Evolutionary conservation across 2,888 invertebrate species (phyloP).

Genomic region (Pemphredon lugubris): DNA sequence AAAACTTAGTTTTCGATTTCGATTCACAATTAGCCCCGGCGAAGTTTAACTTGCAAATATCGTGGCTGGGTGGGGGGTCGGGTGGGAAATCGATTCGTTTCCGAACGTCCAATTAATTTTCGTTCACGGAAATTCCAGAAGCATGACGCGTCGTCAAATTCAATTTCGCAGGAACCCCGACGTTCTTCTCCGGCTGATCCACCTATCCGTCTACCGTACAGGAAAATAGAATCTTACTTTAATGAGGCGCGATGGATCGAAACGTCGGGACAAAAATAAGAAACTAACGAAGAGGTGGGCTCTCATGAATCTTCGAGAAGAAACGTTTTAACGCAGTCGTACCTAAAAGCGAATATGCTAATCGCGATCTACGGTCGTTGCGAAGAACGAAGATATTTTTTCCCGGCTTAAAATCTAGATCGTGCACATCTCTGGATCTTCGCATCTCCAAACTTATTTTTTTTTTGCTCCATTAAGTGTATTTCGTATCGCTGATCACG

Average conservation of each 20-base stretch:
- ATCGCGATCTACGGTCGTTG: too few relatives aligned
- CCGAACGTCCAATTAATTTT: conserved; percentile 55
- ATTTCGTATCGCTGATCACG: too few relatives aligned
- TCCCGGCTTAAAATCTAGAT: too few relatives aligned
- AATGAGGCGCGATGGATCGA: conserved; percentile 28
- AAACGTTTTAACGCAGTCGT: too few relatives aligned
- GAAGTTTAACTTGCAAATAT: conserved; percentile 55
- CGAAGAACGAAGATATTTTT: too few relatives aligned
- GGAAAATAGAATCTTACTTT: conserved; percentile 37
- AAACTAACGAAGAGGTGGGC: too few relatives aligned
- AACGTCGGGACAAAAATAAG: too few relatives aligned
- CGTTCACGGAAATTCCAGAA: conserved; percentile 52
- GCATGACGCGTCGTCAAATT: conserved; percentile 49
- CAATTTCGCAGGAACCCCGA: conserved; percentile 39
- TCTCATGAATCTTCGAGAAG: too few relatives aligned
- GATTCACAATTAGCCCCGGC: conserved; percentile 46
- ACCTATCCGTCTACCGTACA: conserved; percentile 14
- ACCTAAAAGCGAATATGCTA: too few relatives aligned
- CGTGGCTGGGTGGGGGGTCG: conserved; percentile 7
- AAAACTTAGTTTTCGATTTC: conserved; percentile 29
- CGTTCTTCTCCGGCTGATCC: conserved; percentile 27
- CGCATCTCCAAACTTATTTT: too few relatives aligned
- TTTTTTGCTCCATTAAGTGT: too few relatives aligned
- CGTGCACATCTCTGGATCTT: too few relatives aligned
- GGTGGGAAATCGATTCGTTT: conserved; percentile 54